Conservation (phyloP, 2,113 vertebrate species). For the Spilogale gracilis region DNA sequence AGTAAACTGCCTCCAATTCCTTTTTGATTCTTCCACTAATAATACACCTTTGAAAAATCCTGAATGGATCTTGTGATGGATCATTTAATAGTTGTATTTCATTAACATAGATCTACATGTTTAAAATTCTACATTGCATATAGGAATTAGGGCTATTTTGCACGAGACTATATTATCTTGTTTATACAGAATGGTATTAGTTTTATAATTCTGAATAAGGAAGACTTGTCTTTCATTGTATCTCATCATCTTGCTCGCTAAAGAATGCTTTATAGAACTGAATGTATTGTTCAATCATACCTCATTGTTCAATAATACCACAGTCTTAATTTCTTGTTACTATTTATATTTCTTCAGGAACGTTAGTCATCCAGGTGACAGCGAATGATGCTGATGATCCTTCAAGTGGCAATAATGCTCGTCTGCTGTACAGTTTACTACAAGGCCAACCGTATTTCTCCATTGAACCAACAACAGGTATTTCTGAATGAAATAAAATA, state of each 20-base stretch:
- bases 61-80: not conserved
- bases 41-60: not conserved
- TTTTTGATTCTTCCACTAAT: not conserved
- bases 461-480: conserved; percentile 97
- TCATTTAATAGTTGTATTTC: not conserved
- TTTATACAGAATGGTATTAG: not conserved
- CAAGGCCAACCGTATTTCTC: conserved; percentile 98
- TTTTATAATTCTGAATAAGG: not conserved
- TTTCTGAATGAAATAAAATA: not conserved
- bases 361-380: conserved; percentile 95
- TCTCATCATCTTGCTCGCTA: not conserved
- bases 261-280: not conserved
- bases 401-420: conserved; percentile 92
- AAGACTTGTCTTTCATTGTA: not conserved
- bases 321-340: not conserved
- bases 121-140: not conserved
- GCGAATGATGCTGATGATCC: conserved; percentile 96
- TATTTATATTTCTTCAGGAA: conserved; percentile 88
- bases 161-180: not conserved
- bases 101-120: not conserved
- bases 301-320: not conserved
- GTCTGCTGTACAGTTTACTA: conserved; percentile 94
- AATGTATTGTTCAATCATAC: not conserved
- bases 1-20: not conserved
- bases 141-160: not conserved